Conservation (phyloP, 2,113 vertebrate species). For the Hucho hucho region DNA sequence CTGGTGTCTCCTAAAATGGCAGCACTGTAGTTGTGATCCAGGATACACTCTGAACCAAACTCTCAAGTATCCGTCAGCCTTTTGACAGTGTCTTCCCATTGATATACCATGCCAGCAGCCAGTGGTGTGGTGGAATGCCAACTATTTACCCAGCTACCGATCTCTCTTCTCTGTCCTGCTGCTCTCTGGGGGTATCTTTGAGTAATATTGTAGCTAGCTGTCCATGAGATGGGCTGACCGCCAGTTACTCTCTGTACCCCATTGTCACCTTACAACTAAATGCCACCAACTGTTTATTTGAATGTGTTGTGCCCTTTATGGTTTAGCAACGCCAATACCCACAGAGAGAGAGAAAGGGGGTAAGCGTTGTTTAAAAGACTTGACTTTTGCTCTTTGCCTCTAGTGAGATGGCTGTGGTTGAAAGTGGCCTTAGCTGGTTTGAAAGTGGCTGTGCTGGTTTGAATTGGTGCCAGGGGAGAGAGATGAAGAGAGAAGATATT, state of each 20-base stretch:
- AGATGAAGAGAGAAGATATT: conserved; percentile 35
- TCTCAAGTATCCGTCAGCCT: conserved; percentile 37
- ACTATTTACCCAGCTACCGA: conserved; percentile 10
- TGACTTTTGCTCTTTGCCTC: neutral
- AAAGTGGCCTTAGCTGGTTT: neutral
- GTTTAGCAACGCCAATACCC: neutral
- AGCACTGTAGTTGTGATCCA: neutral
- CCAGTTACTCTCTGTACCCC: neutral
- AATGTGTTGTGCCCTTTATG: neutral
- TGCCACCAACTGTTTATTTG: conserved; percentile 37
- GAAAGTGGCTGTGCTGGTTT: neutral
- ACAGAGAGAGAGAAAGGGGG: neutral
- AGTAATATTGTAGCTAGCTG: conserved; percentile 22
- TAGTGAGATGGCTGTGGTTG: neutral
- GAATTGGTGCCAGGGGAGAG: conserved; percentile 1
- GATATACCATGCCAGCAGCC: neutral
- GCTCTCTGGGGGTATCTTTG: conserved; percentile 46
- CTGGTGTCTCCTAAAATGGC: neutral
- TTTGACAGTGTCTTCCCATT: conserved; percentile 18
- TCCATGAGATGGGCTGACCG: conserved; percentile 38
- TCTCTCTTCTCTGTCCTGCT: neutral
- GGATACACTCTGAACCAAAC: neutral
- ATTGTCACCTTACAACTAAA: neutral
- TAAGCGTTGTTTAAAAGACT: neutral
- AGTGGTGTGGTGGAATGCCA: conserved; percentile 27